Evolutionary conservation across 2,113 vertebrate species (phyloP).

Genomic region (Indicator indicator): DNA sequence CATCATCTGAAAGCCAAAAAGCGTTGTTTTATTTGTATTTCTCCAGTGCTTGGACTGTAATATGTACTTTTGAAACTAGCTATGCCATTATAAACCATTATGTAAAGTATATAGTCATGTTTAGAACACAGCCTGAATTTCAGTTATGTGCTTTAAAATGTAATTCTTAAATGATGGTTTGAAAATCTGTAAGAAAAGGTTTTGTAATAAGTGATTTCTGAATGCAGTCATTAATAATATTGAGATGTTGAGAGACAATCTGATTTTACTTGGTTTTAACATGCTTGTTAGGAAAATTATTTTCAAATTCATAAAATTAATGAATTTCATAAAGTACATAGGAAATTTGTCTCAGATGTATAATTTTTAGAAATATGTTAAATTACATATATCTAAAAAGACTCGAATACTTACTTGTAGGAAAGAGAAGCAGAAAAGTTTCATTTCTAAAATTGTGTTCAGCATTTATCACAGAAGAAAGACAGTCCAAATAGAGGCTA

Average conservation of each 20-base stretch:
- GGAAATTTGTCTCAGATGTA: slow-evolving; percentile 4
- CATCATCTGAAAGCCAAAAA: neutral
- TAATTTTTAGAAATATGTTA: neutral
- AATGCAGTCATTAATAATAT: neutral
- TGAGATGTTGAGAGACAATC: neutral
- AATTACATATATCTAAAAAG: neutral
- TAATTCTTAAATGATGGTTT: neutral
- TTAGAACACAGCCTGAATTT: neutral
- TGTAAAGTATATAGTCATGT: neutral
- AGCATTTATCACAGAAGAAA: neutral
- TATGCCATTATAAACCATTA: neutral
- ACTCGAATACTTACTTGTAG: neutral
- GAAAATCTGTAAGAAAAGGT: neutral
- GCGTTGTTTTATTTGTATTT: neutral
- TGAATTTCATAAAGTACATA: neutral
- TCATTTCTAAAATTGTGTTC: neutral
- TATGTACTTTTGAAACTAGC: neutral
- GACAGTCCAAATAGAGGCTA: slow-evolving; percentile 34
- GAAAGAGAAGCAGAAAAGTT: neutral
- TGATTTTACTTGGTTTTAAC: neutral
- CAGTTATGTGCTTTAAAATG: neutral
- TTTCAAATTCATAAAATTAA: slow-evolving; percentile 34
- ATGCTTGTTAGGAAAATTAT: neutral
- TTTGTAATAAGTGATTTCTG: neutral
- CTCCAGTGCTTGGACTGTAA: neutral